Percentiles rank a stretch among this genome's conserved stretches.
Conservation (phyloP, 1,140 invertebrate species). For the Anoplolepis gracilipes region DNA sequence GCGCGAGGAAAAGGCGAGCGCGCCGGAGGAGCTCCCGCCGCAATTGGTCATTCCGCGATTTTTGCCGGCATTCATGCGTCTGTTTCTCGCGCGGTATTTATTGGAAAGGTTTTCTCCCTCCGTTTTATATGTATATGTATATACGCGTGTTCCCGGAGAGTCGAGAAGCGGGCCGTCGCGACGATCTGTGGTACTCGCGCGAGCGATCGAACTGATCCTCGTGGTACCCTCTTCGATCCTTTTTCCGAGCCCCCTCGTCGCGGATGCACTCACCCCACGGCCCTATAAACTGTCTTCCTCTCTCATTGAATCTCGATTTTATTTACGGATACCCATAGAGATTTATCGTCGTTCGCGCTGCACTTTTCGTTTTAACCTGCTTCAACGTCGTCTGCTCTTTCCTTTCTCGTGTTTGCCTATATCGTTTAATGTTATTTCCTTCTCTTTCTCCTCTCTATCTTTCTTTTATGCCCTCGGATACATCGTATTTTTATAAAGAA, state of each 20-base stretch:
- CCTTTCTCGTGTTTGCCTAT: slow-evolving; percentile 56
- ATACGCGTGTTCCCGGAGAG: slow-evolving; percentile 53
- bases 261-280: slow-evolving; percentile 32
- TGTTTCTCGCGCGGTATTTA: slow-evolving; percentile 80
- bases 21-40: slow-evolving; percentile 68
- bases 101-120: slow-evolving; percentile 77
- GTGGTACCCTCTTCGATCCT: background rate
- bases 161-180: background rate
- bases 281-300: slow-evolving; percentile 50
- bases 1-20: slow-evolving; percentile 76
- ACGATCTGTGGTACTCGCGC: slow-evolving; percentile 72
- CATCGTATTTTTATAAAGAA: slow-evolving; percentile 29
- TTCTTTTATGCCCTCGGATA: background rate
- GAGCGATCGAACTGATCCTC: slow-evolving; percentile 53
- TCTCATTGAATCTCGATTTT: slow-evolving; percentile 82
- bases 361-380: slow-evolving; percentile 49
- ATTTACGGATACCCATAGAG: slow-evolving; percentile 81
- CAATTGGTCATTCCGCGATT: slow-evolving; percentile 83
- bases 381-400: slow-evolving; percentile 53
- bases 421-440: slow-evolving; percentile 63
- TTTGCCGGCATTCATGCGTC: slow-evolving; percentile 84
- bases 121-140: slow-evolving; percentile 36
- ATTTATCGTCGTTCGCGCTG: slow-evolving; percentile 79
- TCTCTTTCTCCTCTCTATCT: background rate
- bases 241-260: too few species aligned